Percentiles rank a stretch among this genome's conserved stretches.
These are phyloP conservation scores for Lobophora halterata DNA, from an alignment of 2,888 invertebrate species.

Conservation along the genomic window DNA sequence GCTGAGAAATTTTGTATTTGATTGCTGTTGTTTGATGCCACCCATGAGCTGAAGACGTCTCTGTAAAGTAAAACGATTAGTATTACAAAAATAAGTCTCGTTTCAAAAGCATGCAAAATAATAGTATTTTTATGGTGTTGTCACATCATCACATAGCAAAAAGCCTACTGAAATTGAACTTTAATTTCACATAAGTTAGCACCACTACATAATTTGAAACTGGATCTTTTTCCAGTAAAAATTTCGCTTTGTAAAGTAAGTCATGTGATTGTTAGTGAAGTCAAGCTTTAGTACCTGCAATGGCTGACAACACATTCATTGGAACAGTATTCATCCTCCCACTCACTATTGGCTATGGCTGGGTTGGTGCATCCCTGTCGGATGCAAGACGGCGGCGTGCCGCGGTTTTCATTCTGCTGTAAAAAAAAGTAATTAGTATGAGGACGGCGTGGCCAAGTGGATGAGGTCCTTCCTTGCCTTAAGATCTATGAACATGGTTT, in stretches of 20 bases:
- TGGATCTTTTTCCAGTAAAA: no score
- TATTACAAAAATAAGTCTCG: conserved; percentile 1
- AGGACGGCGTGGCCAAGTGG: no score
- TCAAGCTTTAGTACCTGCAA: conserved; percentile 83
- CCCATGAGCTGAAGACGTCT: conserved; percentile 95
- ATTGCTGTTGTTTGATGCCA: conserved; percentile 91
- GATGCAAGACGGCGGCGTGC: conserved; percentile 84
- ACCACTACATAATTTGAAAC: no score
- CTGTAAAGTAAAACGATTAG: conserved; percentile 76
- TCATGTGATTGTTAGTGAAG: conserved; percentile 3
- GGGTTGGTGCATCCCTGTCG: conserved; percentile 95
- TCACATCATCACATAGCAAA: not conserved
- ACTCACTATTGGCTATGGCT: conserved; percentile 94
- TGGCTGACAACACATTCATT: conserved; percentile 98
- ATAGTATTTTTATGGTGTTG: not conserved
- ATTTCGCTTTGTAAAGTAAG: no score
- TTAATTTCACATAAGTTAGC: no score
- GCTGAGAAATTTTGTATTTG: conserved; percentile 89
- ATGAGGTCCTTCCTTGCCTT: no score
- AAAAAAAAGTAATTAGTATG: conserved; percentile 28
- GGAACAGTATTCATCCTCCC: conserved; percentile 98
- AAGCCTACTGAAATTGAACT: not conserved
- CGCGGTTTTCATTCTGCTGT: conserved; percentile 71
- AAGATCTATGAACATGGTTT: no score
- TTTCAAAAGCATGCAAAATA: not conserved